phyloP scores from a whole-genome alignment of 1,140 invertebrate genomes.

The Helicoverpa zea region DNA sequence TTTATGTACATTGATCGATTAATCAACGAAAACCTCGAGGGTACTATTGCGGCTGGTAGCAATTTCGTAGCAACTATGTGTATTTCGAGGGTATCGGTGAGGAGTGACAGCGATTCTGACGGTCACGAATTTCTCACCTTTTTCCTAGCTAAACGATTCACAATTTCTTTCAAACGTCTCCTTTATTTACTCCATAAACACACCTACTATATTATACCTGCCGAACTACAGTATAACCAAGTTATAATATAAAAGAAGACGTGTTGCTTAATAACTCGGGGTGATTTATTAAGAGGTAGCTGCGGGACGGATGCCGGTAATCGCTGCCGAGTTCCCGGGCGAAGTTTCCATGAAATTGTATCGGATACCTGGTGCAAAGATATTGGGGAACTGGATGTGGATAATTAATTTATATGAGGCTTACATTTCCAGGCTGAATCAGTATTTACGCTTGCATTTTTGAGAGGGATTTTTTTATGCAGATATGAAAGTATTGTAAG shows the following conservation, averaged over 20 bases:
- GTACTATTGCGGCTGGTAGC: no score
- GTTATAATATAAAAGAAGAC: slow-evolving; percentile 46
- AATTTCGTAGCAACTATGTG: no score
- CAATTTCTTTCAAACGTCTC: neutral
- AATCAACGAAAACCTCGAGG: no score
- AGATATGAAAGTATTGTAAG: no score
- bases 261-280: slow-evolving; percentile 57
- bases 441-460: no score
- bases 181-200: neutral
- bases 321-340: slow-evolving; percentile 38
- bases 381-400: slow-evolving; percentile 9
- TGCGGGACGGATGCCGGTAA: slow-evolving; percentile 57
- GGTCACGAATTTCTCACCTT: no score
- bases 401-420: neutral
- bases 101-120: no score
- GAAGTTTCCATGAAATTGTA: slow-evolving; percentile 47
- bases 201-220: neutral
- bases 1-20: no score
- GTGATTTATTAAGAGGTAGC: slow-evolving; percentile 61
- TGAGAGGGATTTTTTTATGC: no score
- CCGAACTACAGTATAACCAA: slow-evolving; percentile 17
- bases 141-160: no score
- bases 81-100: no score
- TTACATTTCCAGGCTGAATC: no score
- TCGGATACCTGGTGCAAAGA: slow-evolving; percentile 8